Percentiles rank a stretch among this genome's conserved stretches.
phyloP scores from a whole-genome alignment of 2,888 invertebrate species.

The Drosophila paranaensis region DNA sequence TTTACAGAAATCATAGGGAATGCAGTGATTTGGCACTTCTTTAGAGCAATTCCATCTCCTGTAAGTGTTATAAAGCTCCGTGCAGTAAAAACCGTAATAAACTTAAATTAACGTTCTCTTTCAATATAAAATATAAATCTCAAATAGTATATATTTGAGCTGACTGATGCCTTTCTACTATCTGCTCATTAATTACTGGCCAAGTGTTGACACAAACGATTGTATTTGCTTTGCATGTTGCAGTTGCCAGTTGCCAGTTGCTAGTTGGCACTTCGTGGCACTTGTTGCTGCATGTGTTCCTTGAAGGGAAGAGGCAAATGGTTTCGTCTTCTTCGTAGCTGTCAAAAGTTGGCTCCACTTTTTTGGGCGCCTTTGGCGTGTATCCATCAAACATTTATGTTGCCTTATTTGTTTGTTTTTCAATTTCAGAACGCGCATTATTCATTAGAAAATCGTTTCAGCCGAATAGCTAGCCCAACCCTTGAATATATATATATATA shows the following conservation, averaged over 20 bases:
- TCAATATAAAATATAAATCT: neutral
- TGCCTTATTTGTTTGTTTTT: slow-evolving; percentile 77
- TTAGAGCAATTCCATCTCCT: no score
- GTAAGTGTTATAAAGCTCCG: no score
- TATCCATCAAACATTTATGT: slow-evolving; percentile 24
- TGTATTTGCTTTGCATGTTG: slow-evolving; percentile 57
- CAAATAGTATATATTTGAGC: neutral
- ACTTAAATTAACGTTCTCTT: no score
- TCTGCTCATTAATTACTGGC: slow-evolving; percentile 64
- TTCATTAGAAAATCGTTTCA: slow-evolving; percentile 59
- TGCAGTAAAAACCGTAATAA: no score
- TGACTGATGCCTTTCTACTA: slow-evolving; percentile 21
- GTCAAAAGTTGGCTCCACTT: slow-evolving; percentile 12
- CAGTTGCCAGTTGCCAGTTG: slow-evolving; percentile 37
- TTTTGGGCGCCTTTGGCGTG: slow-evolving; percentile 4
- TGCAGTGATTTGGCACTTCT: no score
- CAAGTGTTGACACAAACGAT: slow-evolving; percentile 66
- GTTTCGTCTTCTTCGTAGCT: slow-evolving; percentile 9
- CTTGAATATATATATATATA: no score
- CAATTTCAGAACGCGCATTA: slow-evolving; percentile 70
- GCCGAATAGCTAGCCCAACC: neutral
- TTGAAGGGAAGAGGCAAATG: slow-evolving; percentile 1
- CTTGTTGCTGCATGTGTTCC: slow-evolving; percentile 59
- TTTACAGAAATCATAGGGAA: no score
- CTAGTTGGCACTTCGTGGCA: slow-evolving; percentile 25